Percentiles rank a stretch among this genome's conserved stretches.
Evolutionary conservation across 2,113 vertebrate genomes (phyloP).

Genomic region (Geococcyx californianus): DNA sequence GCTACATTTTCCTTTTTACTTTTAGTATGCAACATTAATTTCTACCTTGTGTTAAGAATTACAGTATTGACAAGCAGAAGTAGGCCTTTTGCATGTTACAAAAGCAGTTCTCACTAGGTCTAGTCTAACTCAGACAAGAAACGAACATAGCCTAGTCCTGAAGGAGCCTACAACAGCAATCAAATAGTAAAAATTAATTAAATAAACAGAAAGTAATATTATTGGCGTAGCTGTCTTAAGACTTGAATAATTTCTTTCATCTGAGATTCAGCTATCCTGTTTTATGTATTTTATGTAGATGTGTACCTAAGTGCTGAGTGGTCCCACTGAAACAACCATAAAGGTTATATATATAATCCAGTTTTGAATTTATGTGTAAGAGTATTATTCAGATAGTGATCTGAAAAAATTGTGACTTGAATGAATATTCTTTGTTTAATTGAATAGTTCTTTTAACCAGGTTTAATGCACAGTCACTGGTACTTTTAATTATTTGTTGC

Average conservation of each 20-base stretch:
- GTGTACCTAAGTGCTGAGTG: not conserved
- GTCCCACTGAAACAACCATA: not conserved
- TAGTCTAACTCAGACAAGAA: not conserved
- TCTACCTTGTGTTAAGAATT: not conserved
- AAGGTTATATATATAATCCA: not conserved
- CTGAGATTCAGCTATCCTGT: not conserved
- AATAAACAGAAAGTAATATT: not conserved
- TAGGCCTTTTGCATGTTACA: not conserved
- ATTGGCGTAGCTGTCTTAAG: not conserved
- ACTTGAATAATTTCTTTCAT: not conserved
- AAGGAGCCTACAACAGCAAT: not conserved
- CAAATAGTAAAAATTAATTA: not conserved
- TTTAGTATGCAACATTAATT: not conserved
- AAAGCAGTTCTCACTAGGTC: not conserved
- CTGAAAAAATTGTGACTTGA: not conserved
- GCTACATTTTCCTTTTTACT: not conserved
- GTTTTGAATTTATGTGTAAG: constrained; percentile 18
- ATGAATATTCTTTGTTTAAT: not conserved
- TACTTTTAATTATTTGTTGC: not conserved
- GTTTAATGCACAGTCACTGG: not conserved
- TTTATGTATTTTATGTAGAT: not conserved
- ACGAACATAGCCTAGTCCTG: not conserved
- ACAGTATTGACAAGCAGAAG: not conserved
- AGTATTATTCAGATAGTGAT: not conserved
- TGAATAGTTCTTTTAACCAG: not conserved